Evolutionary conservation across 2,797 vertebrate genomes (phyloP).

Genomic region (Rhinophrynus dorsalis): DNA sequence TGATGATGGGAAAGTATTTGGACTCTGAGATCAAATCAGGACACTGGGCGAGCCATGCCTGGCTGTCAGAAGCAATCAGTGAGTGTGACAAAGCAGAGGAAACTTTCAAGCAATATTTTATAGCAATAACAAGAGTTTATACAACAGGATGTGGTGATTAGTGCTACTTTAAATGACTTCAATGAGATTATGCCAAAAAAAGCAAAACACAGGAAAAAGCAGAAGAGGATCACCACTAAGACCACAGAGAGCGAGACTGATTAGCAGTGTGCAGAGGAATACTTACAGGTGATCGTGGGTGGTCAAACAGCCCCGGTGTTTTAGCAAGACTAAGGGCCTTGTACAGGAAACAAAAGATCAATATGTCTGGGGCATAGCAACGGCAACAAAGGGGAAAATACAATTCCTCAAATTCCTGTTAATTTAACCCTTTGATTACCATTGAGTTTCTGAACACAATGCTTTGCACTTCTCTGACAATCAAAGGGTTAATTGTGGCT

Average conservation of each 20-base stretch:
- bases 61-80: conserved; percentile 31
- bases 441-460: too few relatives aligned
- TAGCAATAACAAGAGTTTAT: conserved; percentile 14
- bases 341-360: too few relatives aligned
- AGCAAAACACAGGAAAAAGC: conserved; percentile 22
- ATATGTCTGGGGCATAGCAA: too few relatives aligned
- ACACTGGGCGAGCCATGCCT: conserved; percentile 24
- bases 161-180: conserved; percentile 13
- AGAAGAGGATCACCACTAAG: conserved; percentile 19
- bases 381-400: too few relatives aligned
- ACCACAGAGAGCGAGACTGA: neutral
- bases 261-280: neutral
- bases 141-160: conserved; percentile 32
- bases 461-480: too few relatives aligned
- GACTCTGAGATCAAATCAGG: conserved; percentile 16
- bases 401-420: too few relatives aligned
- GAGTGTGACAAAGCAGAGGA: conserved; percentile 32
- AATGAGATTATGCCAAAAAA: conserved; percentile 27
- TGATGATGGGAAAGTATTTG: conserved; percentile 3
- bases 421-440: too few relatives aligned
- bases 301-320: too few relatives aligned
- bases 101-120: conserved; percentile 33
- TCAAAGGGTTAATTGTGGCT: too few relatives aligned
- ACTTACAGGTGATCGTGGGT: too few relatives aligned
- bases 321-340: too few relatives aligned